Evolutionary conservation across 2,888 invertebrate species (phyloP), one percentile per base, ranked within the genome.

Genomic region (Cantharis flavilabris): DNA sequence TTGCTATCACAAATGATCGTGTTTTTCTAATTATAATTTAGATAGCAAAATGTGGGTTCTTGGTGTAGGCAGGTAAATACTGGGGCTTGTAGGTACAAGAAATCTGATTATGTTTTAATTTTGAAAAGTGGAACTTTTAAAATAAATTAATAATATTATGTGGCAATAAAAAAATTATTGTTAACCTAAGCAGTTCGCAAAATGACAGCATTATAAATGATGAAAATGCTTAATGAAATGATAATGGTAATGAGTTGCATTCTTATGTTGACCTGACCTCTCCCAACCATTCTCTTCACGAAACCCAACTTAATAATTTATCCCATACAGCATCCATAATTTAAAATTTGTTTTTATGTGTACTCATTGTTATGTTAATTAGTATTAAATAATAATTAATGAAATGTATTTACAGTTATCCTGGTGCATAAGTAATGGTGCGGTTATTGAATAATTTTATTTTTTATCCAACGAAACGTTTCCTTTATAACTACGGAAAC

Each of bases 171-270:
- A 71, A 71, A 71, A 71, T 63, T n/a, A 63, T 64, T 64, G 72
- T 74, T 69, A 76, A 79, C 72, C 75, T 30, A 73, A 75, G 69
- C 74, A 74, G 74, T 79, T 73, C 70, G 70, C 62, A 62, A 62
- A 81, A 80, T 82, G 83, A 83, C 83, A 83, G 83, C 80, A 81
- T 82, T 81, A 83, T 83, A 83, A 83, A 83, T 83, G 83, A 83
- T 82, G 80, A 79, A 79, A 81, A 81, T 82, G 80, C 81, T 81
- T 83, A 83, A 82, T 83, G 82, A 83, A 83, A 83, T 83, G 81
- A 82, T 83, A 83, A 83, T 83, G 83, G 82, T 83, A 83, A 83
- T 83, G 83, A 83, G 83, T 81, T 81, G 81, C 83, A 83, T 83
- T 83, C 83, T 81, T 79, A 73, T 74, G 79, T 78, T 83, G 81